Base-by-base conservation (phyloP, 2,797 vertebrate species). In the Chelon labrosus region DNA sequence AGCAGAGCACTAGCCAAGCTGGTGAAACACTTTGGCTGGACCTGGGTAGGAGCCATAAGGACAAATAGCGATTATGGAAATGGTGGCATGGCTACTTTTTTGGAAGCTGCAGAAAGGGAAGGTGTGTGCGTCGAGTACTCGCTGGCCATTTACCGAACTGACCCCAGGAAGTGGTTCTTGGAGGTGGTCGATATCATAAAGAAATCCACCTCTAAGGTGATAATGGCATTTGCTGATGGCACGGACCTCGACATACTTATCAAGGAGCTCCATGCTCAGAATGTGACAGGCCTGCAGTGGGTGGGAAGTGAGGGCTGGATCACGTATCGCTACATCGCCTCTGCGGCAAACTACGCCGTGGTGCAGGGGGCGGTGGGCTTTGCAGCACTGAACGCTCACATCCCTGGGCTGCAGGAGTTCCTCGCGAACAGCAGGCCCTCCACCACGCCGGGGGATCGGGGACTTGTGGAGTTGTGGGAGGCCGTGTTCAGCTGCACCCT, bases 291-390 rank as follows among this genome's bases (percentile, higher is more conserved):
- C 17, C 84, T 94, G 44, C 94, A 95, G 75, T 96, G 95, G 94
- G 93, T 95, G 39, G 95, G 95, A 84, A 95, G 94, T 27, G 94
- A 96, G 74, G 93, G 94, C 46, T 96, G 94, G 95, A 94, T 95
- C 77, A 94, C 94, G 0, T 94, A 95, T 71, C 91, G 92, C 42
- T 91, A 92, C 20, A 91, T 95, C 9, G 90, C 94, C 51, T 92
- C 92, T 16, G 44, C 70, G 2, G 63, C 75, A 2, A 93, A 92
- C 67, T 94, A 93, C 2, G 92, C 86, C 10, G 92, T 95, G 47
- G 88, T 95, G 3, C 90, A 93, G 65, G 94, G 95, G 27, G 93
- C 94, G 0, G 84, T 95, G 22, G 94, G 94, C 16, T 93, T 95
- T 47, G 92, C 94, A 37, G 91, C 94, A 9, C 89, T 93, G 1